Percentiles rank a stretch among this genome's conserved stretches.
These are phyloP conservation scores for Anarsia innoxiella DNA, from an alignment of 2,888 invertebrate species.

Conservation along the genomic window DNA sequence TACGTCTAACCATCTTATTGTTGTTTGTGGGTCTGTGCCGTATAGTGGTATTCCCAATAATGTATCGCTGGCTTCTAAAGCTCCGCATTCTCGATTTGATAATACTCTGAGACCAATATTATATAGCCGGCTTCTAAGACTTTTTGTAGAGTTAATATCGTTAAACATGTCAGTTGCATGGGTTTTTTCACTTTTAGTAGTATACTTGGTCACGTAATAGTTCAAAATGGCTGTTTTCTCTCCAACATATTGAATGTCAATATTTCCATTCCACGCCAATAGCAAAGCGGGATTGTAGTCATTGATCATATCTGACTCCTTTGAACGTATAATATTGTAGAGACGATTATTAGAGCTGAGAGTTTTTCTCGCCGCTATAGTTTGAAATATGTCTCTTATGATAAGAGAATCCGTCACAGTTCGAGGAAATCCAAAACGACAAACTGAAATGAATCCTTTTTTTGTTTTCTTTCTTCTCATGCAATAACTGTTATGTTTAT, in stretches of 20 bases:
- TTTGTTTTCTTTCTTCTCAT: slow-evolving; percentile 26
- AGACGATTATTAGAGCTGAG: slow-evolving; percentile 23
- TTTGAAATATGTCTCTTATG: slow-evolving; percentile 22
- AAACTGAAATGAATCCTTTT: slow-evolving; percentile 17
- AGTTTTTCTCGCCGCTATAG: slow-evolving; percentile 26
- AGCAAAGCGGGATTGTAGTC: slow-evolving; percentile 29
- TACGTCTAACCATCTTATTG: slow-evolving; percentile 32
- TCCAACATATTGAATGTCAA: slow-evolving; percentile 28
- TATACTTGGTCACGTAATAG: slow-evolving; percentile 29
- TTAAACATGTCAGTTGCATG: slow-evolving; percentile 9
- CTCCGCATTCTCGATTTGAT: slow-evolving; percentile 31
- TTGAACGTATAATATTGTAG: slow-evolving; percentile 25
- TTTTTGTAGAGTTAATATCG: slow-evolving; percentile 26
- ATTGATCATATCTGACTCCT: slow-evolving; percentile 22
- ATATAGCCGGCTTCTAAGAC: slow-evolving; percentile 21
- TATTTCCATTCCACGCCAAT: slow-evolving; percentile 30
- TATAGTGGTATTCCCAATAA: slow-evolving; percentile 26
- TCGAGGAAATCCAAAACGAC: slow-evolving; percentile 27
- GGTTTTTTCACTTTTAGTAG: slow-evolving; percentile 29
- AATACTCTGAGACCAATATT: slow-evolving; percentile 27
- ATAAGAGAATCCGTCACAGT: slow-evolving; percentile 20
- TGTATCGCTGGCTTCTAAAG: slow-evolving; percentile 33
- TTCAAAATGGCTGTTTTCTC: slow-evolving; percentile 26
- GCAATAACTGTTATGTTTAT: slow-evolving; percentile 30
- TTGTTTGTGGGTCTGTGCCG: slow-evolving; percentile 32